Base-by-base conservation (phyloP, 2,113 vertebrate species). In the Cranoglanis bouderius region DNA sequence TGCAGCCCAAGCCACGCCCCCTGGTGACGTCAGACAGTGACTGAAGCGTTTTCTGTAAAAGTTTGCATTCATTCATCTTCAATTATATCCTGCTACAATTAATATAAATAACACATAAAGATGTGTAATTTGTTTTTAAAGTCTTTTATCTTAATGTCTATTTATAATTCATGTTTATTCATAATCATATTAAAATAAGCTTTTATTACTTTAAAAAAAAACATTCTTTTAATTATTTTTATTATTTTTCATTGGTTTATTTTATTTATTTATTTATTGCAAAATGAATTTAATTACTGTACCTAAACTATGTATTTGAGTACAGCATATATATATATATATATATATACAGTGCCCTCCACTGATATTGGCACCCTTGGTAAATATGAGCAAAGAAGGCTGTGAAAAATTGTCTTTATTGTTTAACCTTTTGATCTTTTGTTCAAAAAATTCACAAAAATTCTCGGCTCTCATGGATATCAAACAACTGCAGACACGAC, bases 1-100 rank as follows among this genome's bases (percentile, higher is more conserved):
- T 84, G 14, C 12, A 49, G 29, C 46, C 74, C 10, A n/a, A 53
- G n/a, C 9, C 59, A 89, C 74, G 12, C 83, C 82, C 88, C 29
- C 32, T n/a, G 26, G 3, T 88, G 82, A 85, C 72, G 82, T 65
- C 72, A 85, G 12, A 38, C 18, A 43, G 57, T 49, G 40, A 19
- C 38, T 49, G 55, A 46, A 75, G 19, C 18, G 6, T 13, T 9
- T 82, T 46, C 40, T 74, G 38, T 74, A 43, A 43, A 10, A 26
- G 2, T 80, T 80, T n/a, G 19, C 49, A 53, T n/a, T 51, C 21
- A 14, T 53, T 80, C 19, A n/a, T 77, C n/a, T 51, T 32, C 46
- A 80, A 1, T 21, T 6, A 40, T 53, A 53, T 19, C 14, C 46
- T n/a, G 24, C 43, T 78, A 14, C 43, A 32, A 32, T 55, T 32